phyloP scores from a whole-genome alignment of 2,113 vertebrate genomes.

The Clarias macrocephalus region DNA sequence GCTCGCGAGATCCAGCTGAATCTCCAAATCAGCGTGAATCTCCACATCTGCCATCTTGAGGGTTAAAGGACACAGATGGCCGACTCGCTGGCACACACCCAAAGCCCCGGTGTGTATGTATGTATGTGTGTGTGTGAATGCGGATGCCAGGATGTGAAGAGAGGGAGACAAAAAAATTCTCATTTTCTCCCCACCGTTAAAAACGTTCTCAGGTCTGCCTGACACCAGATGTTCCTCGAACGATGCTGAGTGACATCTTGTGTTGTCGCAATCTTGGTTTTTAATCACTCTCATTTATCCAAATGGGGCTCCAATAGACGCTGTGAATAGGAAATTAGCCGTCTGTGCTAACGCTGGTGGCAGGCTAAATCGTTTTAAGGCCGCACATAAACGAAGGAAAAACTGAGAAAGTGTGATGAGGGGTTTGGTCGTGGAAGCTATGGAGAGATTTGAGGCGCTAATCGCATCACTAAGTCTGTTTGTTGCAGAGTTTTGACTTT shows the following conservation, averaged over 20 bases:
- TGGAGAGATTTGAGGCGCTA: constrained; percentile 26
- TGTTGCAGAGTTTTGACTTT: constrained; percentile 43
- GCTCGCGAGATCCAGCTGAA: constrained; percentile 48
- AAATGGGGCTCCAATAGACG: constrained; percentile 49
- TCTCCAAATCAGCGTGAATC: constrained; percentile 53
- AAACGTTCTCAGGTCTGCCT: constrained; percentile 50
- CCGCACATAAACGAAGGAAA: constrained; percentile 40
- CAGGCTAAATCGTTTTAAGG: constrained; percentile 48
- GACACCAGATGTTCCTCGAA: constrained; percentile 58
- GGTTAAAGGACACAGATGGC: constrained; percentile 61
- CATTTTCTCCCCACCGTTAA: constrained; percentile 32
- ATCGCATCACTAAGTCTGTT: constrained; percentile 47
- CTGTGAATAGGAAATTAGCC: constrained; percentile 56
- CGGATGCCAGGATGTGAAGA: constrained; percentile 53
- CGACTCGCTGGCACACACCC: constrained; percentile 50
- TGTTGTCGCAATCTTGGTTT: constrained; percentile 54
- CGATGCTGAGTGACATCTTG: constrained; percentile 53
- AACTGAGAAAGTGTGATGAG: constrained; percentile 45
- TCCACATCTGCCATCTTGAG: constrained; percentile 60
- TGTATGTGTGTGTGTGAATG: constrained; percentile 33
- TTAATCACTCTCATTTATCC: constrained; percentile 60
- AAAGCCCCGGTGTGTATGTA: constrained; percentile 38
- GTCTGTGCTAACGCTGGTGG: constrained; percentile 48
- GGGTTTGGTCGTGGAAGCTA: constrained; percentile 44
- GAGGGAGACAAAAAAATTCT: constrained; percentile 42